Conservation (phyloP, 2,888 invertebrate genomes). For the Arrhopalites spinosus region DNA sequence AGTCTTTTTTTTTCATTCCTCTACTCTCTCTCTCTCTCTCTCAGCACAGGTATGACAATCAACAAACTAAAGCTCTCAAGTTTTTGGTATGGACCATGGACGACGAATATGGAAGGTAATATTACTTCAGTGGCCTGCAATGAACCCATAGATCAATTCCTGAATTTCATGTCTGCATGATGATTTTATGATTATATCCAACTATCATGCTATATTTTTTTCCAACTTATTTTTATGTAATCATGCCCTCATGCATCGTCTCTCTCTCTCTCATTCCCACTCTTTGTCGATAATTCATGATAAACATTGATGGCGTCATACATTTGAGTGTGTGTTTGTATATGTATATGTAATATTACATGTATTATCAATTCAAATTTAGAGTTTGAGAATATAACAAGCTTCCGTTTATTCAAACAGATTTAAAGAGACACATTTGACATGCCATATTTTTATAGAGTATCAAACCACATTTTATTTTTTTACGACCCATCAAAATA, state of each 20-base stretch:
- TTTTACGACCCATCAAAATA: constrained; percentile 27
- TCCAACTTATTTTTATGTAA: not conserved
- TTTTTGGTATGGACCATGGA: not conserved
- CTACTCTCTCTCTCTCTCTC: not conserved
- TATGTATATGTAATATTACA: too few relatives aligned
- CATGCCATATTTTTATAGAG: too few relatives aligned
- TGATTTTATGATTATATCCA: constrained; percentile 35
- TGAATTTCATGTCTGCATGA: constrained; percentile 34
- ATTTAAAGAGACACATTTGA: constrained; percentile 7
- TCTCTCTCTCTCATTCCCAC: not conserved
- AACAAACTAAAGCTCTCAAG: not conserved
- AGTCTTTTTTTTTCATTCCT: constrained; percentile 11
- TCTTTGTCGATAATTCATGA: constrained; percentile 8
- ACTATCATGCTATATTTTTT: constrained; percentile 35
- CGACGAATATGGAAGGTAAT: constrained; percentile 9
- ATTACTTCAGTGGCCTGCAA: constrained; percentile 25
- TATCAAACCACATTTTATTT: constrained; percentile 8
- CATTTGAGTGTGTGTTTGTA: not conserved
- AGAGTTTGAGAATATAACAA: constrained; percentile 25
- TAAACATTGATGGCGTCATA: constrained; percentile 32
- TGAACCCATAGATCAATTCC: constrained; percentile 35
- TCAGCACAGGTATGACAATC: not conserved
- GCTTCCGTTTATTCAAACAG: constrained; percentile 14
- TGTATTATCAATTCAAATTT: constrained; percentile 18
- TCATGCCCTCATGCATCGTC: not conserved